A percentile compares a stretch with the other conserved stretches of the same genome.
phyloP scores from a whole-genome alignment of 1,140 invertebrate species.

The Chionoecetes opilio region DNA sequence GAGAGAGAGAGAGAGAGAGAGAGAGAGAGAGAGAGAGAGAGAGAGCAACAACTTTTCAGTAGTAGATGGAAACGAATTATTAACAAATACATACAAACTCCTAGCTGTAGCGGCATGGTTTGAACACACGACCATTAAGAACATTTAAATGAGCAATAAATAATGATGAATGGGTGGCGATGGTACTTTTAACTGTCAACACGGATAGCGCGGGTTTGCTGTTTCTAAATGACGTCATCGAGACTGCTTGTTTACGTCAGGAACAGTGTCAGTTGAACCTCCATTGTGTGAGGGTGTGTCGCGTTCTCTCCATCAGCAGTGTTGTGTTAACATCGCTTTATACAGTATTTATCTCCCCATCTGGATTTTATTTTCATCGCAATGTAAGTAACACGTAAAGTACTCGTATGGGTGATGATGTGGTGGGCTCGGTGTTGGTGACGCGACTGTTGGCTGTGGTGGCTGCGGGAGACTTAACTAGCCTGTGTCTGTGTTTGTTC shows the following conservation, averaged over 20 bases:
- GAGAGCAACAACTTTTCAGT: too few relatives aligned
- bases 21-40: too few relatives aligned
- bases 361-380: background rate
- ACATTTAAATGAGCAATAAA: too few relatives aligned
- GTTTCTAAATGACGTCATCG: background rate
- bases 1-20: too few relatives aligned
- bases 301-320: background rate
- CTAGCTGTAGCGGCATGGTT: too few relatives aligned
- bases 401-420: background rate
- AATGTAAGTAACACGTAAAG: background rate
- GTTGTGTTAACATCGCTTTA: background rate
- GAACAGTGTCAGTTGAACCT: background rate
- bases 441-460: background rate
- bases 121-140: too few relatives aligned
- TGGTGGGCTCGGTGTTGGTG: background rate
- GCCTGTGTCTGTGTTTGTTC: background rate
- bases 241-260: constrained; percentile 38
- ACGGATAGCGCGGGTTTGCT: background rate
- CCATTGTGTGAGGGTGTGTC: background rate
- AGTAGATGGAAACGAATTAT: too few relatives aligned
- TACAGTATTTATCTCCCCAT: background rate
- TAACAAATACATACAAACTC: too few relatives aligned
- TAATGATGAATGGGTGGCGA: too few relatives aligned
- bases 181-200: too few relatives aligned
- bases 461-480: background rate